Evolutionary conservation across 2,797 vertebrate genomes (phyloP).

Genomic region (Etheostoma perlongum): DNA sequence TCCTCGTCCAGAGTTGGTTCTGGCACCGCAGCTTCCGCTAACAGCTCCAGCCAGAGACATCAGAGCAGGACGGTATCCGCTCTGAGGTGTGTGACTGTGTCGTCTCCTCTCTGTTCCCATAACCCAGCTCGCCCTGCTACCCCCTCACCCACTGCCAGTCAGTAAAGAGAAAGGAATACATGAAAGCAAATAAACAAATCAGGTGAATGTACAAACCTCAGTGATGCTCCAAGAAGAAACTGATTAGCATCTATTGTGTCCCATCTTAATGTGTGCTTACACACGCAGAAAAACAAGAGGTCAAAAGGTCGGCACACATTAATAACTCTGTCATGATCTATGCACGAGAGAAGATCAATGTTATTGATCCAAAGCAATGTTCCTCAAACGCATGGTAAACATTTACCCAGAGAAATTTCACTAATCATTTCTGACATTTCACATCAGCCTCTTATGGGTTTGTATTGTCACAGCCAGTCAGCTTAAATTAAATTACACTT

Average conservation of each 20-base stretch:
- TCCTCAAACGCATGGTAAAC: constrained; percentile 16
- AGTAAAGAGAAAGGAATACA: background rate
- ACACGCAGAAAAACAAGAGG: constrained; percentile 24
- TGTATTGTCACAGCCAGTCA: constrained; percentile 5
- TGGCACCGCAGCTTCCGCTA: constrained; percentile 80
- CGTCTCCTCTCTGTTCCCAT: constrained; percentile 71
- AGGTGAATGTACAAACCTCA: constrained; percentile 16
- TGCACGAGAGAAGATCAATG: constrained; percentile 38
- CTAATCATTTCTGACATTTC: constrained; percentile 36
- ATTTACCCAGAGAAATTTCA: constrained; percentile 4
- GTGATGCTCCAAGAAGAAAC: constrained; percentile 4
- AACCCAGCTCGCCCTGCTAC: constrained; percentile 59
- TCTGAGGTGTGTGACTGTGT: constrained; percentile 63
- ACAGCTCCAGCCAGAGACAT: constrained; percentile 68
- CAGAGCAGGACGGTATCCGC: constrained; percentile 64
- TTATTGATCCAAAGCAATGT: constrained; percentile 46
- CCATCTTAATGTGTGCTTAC: background rate
- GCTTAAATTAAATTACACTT: background rate
- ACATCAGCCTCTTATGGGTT: background rate
- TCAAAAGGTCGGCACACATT: constrained; percentile 47
- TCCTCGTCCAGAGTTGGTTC: constrained; percentile 80
- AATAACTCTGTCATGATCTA: constrained; percentile 36
- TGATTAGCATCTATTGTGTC: background rate
- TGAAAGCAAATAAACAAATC: constrained; percentile 9
- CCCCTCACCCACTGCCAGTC: constrained; percentile 27